These are phyloP conservation scores for Psammodynastes pulverulentus DNA, from an alignment of 2,113 vertebrate species.

Conservation along the genomic window DNA sequence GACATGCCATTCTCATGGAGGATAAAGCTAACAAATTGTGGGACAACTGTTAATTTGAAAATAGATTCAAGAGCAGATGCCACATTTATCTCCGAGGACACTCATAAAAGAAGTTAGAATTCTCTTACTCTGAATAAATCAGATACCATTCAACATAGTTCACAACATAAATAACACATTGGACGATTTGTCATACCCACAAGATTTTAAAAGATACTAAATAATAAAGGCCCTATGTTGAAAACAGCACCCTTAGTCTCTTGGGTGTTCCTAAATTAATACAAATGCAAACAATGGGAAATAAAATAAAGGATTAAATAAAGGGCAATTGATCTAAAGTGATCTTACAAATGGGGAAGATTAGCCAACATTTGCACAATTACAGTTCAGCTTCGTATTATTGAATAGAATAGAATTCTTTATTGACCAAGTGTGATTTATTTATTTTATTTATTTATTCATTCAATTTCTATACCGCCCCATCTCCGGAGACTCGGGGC, in stretches of 20 bases:
- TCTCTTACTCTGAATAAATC: background rate
- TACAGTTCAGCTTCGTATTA: background rate
- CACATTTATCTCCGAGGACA: background rate
- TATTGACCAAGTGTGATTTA: no score
- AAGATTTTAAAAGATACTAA: background rate
- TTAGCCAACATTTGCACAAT: background rate
- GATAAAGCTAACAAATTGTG: background rate
- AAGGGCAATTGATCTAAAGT: background rate
- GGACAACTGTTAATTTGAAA: constrained; percentile 2
- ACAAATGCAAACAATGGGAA: background rate
- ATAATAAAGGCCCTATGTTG: background rate
- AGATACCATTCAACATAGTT: background rate
- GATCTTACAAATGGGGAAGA: background rate
- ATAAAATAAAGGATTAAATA: background rate
- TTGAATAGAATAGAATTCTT: no score
- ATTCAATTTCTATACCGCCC: no score
- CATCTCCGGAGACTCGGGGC: no score
- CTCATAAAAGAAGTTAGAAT: background rate
- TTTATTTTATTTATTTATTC: no score
- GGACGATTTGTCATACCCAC: background rate
- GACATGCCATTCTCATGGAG: background rate
- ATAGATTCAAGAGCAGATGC: background rate
- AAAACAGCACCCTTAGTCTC: background rate
- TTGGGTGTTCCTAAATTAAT: background rate
- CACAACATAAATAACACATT: background rate